phyloP scores from a whole-genome alignment of 1,140 invertebrate species.

The Mizuhopecten yessoensis region DNA sequence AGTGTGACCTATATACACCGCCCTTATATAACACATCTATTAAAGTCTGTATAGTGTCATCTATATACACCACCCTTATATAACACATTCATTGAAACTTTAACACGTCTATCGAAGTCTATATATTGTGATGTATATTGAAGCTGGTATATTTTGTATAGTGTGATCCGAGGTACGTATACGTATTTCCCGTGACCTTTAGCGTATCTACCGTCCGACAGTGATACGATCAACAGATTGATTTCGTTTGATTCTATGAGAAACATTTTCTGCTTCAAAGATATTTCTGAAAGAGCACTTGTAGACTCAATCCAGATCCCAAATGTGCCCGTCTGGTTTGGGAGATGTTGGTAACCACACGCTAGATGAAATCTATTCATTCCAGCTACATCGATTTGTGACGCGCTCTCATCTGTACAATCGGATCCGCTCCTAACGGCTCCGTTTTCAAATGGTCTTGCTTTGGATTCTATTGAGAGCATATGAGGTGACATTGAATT shows the following conservation, averaged over 20 bases:
- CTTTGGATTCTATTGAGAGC: conserved; percentile 15
- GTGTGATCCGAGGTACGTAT: no score
- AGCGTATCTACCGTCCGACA: background rate
- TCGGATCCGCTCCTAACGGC: background rate
- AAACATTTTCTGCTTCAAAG: conserved; percentile 18
- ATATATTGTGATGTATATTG: no score
- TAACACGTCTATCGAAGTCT: no score
- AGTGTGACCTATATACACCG: no score
- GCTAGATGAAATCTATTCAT: background rate
- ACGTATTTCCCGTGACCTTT: background rate
- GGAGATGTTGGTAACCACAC: background rate
- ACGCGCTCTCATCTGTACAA: background rate
- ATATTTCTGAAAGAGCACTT: background rate
- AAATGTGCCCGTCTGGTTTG: conserved; percentile 5
- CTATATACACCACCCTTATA: no score
- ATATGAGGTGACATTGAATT: conserved; percentile 21
- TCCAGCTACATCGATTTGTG: background rate
- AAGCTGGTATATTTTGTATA: no score
- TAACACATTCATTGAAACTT: no score
- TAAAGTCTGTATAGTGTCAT: no score
- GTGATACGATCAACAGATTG: conserved; percentile 23
- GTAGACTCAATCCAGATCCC: background rate
- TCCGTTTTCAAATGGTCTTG: background rate
- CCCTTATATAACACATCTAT: no score
- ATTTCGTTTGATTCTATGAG: conserved; percentile 27